phyloP scores from a whole-genome alignment of 1,140 invertebrate genomes.

The Aphaenogaster floridana region DNA sequence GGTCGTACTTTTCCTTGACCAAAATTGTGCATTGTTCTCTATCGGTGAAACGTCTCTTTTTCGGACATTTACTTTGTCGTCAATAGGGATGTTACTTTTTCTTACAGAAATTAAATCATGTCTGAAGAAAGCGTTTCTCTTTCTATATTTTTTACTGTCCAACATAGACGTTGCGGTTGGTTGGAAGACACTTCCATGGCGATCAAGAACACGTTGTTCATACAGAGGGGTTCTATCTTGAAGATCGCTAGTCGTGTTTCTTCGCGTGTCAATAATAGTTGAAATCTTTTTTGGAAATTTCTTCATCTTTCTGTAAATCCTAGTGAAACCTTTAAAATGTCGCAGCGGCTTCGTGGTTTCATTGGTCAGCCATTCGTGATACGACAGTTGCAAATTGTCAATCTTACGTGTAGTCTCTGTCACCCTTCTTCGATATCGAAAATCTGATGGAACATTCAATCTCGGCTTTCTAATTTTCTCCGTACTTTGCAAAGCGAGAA shows the following conservation, averaged over 20 bases:
- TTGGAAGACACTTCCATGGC: background rate
- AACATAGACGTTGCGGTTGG: background rate
- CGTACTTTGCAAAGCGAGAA: conserved; percentile 10
- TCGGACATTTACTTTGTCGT: background rate
- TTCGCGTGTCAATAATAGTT: background rate
- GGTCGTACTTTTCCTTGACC: background rate
- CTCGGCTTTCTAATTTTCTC: background rate
- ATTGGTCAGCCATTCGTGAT: conserved; percentile 37
- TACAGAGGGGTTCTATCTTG: background rate
- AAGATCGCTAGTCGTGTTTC: background rate
- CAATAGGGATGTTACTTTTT: background rate
- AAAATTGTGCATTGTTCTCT: background rate
- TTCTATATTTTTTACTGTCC: background rate
- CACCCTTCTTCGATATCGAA: background rate
- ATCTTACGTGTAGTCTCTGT: conserved; percentile 15
- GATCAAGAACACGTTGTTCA: background rate
- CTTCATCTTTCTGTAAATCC: conserved; percentile 1
- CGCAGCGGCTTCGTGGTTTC: conserved; percentile 11
- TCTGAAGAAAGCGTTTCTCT: background rate
- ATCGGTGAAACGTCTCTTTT: background rate
- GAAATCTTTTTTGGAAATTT: background rate
- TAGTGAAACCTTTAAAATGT: conserved; percentile 38
- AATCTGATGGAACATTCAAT: background rate
- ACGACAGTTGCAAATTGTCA: conserved; percentile 14
- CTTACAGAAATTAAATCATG: background rate